Evolutionary conservation across 2,113 vertebrate species (phyloP).

Genomic region (Blennius ocellaris): DNA sequence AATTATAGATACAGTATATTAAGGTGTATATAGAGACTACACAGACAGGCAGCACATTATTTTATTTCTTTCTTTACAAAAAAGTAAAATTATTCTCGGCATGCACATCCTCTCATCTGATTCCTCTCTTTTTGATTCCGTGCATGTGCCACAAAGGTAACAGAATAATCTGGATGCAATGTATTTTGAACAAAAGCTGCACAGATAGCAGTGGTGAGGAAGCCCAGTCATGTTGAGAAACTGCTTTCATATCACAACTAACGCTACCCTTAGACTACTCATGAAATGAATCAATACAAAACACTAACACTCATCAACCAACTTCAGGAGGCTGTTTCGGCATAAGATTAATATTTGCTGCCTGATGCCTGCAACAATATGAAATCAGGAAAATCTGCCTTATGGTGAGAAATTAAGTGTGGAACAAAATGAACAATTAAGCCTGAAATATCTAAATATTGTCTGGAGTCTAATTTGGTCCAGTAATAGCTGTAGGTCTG

Average conservation of each 20-base stretch:
- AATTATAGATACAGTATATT: neutral
- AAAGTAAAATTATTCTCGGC: neutral
- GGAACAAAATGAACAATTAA: neutral
- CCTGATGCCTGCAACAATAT: neutral
- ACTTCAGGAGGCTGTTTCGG: neutral
- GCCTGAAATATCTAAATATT: conserved; percentile 8
- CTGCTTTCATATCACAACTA: neutral
- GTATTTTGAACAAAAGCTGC: conserved; percentile 23
- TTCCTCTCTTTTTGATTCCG: conserved; percentile 26
- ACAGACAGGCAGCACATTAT: neutral
- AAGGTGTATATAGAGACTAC: neutral
- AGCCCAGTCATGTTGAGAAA: conserved; percentile 8
- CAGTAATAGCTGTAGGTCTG: conserved; percentile 1
- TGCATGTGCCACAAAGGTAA: conserved; percentile 7
- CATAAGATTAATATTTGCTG: neutral
- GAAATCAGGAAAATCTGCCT: conserved; percentile 10
- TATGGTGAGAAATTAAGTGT: neutral
- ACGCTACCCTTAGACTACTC: neutral
- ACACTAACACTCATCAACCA: conserved; percentile 7
- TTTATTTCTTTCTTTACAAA: neutral
- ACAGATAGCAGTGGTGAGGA: neutral
- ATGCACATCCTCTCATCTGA: conserved; percentile 14
- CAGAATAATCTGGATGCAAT: neutral
- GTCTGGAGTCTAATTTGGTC: neutral
- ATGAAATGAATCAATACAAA: conserved; percentile 12